A percentile compares a stretch with the other conserved stretches of the same genome.
Conservation (phyloP, 2,113 vertebrate species). For the Callopanchax toddi region DNA sequence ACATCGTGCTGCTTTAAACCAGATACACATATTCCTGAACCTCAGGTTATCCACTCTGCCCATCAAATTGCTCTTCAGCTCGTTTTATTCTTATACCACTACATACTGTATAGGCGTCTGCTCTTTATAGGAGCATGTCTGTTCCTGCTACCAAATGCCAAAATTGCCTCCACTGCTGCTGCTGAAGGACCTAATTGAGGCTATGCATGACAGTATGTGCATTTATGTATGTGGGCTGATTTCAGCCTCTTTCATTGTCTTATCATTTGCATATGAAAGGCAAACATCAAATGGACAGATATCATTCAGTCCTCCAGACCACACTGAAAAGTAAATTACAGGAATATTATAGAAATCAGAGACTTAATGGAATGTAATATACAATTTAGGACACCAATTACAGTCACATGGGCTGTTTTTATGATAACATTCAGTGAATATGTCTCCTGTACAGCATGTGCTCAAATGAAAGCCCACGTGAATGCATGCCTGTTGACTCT, state of each 20-base stretch:
- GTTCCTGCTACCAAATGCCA: not conserved
- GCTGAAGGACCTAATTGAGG: conserved; percentile 14
- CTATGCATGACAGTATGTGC: not conserved
- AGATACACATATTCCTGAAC: conserved; percentile 37
- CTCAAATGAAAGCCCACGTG: conserved; percentile 30
- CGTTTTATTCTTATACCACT: conserved; percentile 11
- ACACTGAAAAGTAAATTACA: conserved; percentile 48
- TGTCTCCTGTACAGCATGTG: conserved; percentile 27
- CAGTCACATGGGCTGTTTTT: conserved; percentile 20
- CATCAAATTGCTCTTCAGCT: conserved; percentile 32
- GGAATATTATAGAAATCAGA: conserved; percentile 37
- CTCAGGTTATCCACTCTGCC: conserved; percentile 32
- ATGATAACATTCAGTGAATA: conserved; percentile 46
- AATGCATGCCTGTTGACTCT: conserved; percentile 17
- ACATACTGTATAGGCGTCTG: not conserved
- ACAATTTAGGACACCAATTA: conserved; percentile 36
- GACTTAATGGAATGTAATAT: conserved; percentile 25
- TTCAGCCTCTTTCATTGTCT: conserved; percentile 24
- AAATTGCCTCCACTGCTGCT: conserved; percentile 18
- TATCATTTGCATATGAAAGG: conserved; percentile 57
- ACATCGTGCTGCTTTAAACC: conserved; percentile 1
- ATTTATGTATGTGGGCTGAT: conserved; percentile 26
- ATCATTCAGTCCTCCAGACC: conserved; percentile 35
- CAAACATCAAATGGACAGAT: conserved; percentile 40
- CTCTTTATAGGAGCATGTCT: conserved; percentile 12